Percentiles rank a stretch among this genome's conserved stretches.
Evolutionary conservation across 2,113 vertebrate species (phyloP).

Genomic region (Lasiurus borealis): DNA sequence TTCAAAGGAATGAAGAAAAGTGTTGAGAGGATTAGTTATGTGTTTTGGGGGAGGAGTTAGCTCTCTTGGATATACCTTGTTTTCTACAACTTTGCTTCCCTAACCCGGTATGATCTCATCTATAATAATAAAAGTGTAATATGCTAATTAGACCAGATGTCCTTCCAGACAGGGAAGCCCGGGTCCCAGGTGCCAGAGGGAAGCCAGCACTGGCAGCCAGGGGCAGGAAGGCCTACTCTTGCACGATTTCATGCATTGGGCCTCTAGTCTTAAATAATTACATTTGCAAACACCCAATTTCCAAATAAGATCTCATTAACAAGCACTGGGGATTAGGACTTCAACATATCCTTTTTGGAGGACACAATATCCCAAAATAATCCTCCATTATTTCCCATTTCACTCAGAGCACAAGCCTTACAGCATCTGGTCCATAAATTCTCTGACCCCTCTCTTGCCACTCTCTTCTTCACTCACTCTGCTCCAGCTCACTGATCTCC

Average conservation of each 20-base stretch:
- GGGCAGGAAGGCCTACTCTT: too few species aligned
- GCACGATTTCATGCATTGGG: too few species aligned
- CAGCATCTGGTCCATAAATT: neutral
- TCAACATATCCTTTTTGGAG: neutral
- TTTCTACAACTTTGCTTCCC: neutral
- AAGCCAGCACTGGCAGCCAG: too few species aligned
- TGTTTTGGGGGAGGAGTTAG: neutral
- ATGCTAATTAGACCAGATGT: too few species aligned
- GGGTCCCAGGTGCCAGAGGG: too few species aligned
- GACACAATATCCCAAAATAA: neutral
- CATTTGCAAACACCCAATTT: neutral
- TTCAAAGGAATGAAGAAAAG: neutral
- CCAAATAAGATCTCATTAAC: neutral
- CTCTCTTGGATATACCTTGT: neutral
- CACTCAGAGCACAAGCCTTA: neutral
- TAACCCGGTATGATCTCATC: too few species aligned
- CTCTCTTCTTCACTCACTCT: neutral
- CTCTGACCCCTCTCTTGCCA: neutral
- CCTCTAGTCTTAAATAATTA: neutral
- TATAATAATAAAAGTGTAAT: too few species aligned
- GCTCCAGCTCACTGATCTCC: neutral
- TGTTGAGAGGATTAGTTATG: neutral
- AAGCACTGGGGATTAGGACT: neutral
- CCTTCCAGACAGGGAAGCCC: too few species aligned
- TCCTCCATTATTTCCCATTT: neutral